These are phyloP conservation scores for Pantala flavescens DNA, from an alignment of 1,140 invertebrate genomes.

Conservation along the genomic window DNA sequence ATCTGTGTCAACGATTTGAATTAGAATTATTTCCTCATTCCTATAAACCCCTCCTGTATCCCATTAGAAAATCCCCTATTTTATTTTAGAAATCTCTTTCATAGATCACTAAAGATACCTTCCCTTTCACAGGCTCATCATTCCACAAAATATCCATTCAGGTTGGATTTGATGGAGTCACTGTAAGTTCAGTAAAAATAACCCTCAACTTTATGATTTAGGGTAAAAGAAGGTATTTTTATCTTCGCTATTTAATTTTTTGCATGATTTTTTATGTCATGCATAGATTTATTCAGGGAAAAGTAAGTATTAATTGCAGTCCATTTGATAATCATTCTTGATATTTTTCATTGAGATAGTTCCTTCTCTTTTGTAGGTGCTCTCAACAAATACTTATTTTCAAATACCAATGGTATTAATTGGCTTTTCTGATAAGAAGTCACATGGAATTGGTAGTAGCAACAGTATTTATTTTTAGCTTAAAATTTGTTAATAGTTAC, in stretches of 20 bases:
- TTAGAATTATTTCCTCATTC: background rate
- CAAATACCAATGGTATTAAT: too few relatives aligned
- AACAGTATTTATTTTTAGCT: too few relatives aligned
- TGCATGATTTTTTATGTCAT: background rate
- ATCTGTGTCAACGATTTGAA: background rate
- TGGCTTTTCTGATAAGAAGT: too few relatives aligned
- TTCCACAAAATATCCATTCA: background rate
- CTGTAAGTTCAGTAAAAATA: background rate
- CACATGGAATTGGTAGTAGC: too few relatives aligned
- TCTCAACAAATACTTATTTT: too few relatives aligned
- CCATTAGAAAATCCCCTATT: background rate
- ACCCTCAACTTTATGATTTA: background rate
- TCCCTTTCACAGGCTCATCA: constrained; percentile 7
- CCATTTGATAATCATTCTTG: background rate
- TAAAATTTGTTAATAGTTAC: too few relatives aligned
- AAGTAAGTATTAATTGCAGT: constrained; percentile 1
- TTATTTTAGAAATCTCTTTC: background rate
- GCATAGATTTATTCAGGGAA: background rate
- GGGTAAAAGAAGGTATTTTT: background rate
- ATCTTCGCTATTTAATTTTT: background rate
- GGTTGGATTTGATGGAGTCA: background rate
- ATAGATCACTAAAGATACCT: background rate
- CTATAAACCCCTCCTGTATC: background rate
- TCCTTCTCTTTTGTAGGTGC: constrained; percentile 1
- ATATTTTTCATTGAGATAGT: background rate